These are phyloP conservation scores for Calephelis perditalis DNA, from an alignment of 2,888 invertebrate genomes.

Conservation along the genomic window DNA sequence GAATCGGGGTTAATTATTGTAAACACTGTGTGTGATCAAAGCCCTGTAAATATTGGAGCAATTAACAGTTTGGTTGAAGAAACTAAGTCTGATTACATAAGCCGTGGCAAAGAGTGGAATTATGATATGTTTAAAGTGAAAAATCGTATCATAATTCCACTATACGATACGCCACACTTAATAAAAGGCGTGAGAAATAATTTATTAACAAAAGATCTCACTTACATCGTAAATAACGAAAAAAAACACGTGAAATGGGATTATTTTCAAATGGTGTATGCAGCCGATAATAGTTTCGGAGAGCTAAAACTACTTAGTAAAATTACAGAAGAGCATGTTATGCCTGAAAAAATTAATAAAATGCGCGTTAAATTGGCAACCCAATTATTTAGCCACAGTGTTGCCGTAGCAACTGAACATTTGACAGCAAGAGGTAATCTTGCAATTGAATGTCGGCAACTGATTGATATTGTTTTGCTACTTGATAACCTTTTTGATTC, in stretches of 20 bases:
- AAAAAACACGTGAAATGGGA: slow-evolving; percentile 22
- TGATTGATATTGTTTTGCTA: slow-evolving; percentile 22
- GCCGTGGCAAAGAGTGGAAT: too few relatives aligned
- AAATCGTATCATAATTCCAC: too few relatives aligned
- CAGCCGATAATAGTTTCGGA: slow-evolving; percentile 17
- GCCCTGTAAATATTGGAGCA: slow-evolving; percentile 14
- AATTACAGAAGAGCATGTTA: slow-evolving; percentile 20
- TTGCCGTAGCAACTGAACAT: slow-evolving; percentile 25
- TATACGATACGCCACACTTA: too few relatives aligned
- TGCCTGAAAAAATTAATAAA: slow-evolving; percentile 21
- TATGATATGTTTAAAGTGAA: too few relatives aligned
- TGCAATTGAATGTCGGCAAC: slow-evolving; percentile 23
- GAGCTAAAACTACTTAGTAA: slow-evolving; percentile 17
- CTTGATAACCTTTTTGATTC: slow-evolving; percentile 25
- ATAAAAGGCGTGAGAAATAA: too few relatives aligned
- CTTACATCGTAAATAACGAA: slow-evolving; percentile 13
- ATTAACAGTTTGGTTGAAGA: too few relatives aligned
- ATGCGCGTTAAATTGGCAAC: slow-evolving; percentile 22
- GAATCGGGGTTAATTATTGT: slow-evolving; percentile 25
- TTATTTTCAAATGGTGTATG: slow-evolving; percentile 21
- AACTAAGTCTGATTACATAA: too few relatives aligned
- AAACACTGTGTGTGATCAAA: slow-evolving; percentile 31
- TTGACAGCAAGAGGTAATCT: slow-evolving; percentile 25
- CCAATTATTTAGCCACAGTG: slow-evolving; percentile 23
- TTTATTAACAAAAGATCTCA: too few relatives aligned